A percentile compares a stretch with the other conserved stretches of the same genome.
Conservation (phyloP, 2,888 invertebrate genomes). For the Stratiomys singularior region DNA sequence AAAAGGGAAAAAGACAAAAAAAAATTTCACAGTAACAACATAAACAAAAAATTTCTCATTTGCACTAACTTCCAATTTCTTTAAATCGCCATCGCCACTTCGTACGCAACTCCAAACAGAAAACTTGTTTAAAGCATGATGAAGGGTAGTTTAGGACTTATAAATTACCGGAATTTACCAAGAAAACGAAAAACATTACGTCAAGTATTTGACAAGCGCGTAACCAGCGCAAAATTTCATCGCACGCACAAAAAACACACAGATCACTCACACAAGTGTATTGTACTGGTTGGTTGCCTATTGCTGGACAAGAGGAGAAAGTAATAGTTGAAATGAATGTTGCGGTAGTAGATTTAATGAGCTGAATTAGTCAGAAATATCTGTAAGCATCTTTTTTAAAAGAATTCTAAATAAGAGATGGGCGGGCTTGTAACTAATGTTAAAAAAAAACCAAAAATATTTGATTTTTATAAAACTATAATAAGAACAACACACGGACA, state of each 20-base stretch:
- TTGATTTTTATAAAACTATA: no score
- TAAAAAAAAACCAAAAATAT: no score
- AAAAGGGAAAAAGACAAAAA: no score
- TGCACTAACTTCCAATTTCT: neutral
- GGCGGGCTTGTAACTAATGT: no score
- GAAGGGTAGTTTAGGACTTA: neutral
- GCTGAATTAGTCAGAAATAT: neutral
- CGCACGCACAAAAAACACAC: constrained; percentile 8
- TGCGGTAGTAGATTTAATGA: neutral
- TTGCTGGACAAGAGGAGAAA: neutral
- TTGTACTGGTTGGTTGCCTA: no score
- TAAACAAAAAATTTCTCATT: constrained; percentile 39
- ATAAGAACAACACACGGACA: no score
- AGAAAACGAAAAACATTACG: constrained; percentile 48
- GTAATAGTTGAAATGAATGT: neutral
- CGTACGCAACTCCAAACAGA: neutral
- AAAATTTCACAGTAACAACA: constrained; percentile 41
- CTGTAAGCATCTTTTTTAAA: no score
- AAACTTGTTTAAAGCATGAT: neutral
- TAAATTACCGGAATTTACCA: constrained; percentile 38
- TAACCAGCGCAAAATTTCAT: constrained; percentile 25
- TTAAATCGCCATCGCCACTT: neutral
- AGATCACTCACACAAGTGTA: constrained; percentile 19
- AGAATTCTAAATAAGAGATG: no score
- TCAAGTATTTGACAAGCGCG: constrained; percentile 49